A percentile compares a stretch with the other conserved stretches of the same genome.
phyloP scores from a whole-genome alignment of 2,888 invertebrate species.

The Norana najaformis region DNA sequence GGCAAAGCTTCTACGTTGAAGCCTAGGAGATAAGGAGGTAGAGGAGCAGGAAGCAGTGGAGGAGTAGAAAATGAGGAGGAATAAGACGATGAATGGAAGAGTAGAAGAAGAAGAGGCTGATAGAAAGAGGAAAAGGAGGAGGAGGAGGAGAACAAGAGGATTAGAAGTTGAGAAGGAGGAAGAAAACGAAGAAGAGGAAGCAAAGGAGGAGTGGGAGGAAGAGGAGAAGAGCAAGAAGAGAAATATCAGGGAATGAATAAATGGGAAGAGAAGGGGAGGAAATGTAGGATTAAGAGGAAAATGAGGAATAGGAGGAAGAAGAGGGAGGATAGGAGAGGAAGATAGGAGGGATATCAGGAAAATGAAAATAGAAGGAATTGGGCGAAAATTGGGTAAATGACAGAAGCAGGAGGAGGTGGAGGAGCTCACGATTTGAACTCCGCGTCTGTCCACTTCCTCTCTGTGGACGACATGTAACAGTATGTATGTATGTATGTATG shows the following conservation, averaged over 20 bases:
- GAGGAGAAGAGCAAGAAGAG: background rate
- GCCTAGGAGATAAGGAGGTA: background rate
- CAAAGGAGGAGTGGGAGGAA: too few species aligned
- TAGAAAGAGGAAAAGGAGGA: background rate
- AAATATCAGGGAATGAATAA: background rate
- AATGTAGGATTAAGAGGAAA: background rate
- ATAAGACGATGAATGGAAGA: background rate
- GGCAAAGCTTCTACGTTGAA: too few species aligned
- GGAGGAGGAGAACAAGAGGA: background rate
- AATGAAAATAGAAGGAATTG: too few species aligned
- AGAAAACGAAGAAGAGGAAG: background rate
- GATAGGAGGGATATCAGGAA: too few species aligned
- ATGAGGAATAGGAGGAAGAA: background rate
- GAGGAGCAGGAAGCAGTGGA: background rate
- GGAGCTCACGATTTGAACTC: too few species aligned
- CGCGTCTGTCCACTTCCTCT: too few species aligned
- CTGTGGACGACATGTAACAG: too few species aligned
- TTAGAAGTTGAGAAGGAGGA: background rate
- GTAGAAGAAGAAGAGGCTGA: slow-evolving; percentile 14
- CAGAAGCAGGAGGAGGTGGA: too few species aligned
- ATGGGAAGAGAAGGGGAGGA: background rate
- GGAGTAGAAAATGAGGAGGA: background rate
- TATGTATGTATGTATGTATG: too few species aligned
- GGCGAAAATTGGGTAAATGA: too few species aligned
- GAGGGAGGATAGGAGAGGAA: background rate